phyloP scores from a whole-genome alignment of 2,113 vertebrate genomes.

The Cynoglossus semilaevis region DNA sequence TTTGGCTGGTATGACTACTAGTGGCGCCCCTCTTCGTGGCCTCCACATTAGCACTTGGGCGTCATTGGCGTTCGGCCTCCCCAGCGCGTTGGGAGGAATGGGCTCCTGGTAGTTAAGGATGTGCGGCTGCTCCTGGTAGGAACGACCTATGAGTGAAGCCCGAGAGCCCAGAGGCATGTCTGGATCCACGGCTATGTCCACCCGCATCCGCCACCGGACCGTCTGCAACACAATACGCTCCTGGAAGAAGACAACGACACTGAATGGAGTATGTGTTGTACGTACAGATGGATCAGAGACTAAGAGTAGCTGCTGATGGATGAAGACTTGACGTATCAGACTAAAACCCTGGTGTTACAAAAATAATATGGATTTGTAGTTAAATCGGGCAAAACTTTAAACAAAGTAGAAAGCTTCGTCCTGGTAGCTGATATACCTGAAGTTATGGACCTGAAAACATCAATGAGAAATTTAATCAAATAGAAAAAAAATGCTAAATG shows the following conservation, averaged over 20 bases:
- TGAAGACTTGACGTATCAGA: too few species aligned
- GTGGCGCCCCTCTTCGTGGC: conserved; percentile 88
- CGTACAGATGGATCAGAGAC: neutral
- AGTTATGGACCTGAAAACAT: too few species aligned
- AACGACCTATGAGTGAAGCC: conserved; percentile 87
- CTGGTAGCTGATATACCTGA: too few species aligned
- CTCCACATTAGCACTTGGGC: conserved; percentile 99
- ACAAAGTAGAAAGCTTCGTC: too few species aligned
- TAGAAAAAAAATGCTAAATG: too few species aligned
- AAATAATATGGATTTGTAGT: too few species aligned
- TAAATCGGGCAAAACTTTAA: too few species aligned
- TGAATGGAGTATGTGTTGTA: neutral
- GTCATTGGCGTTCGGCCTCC: conserved; percentile 96
- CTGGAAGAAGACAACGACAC: conserved; percentile 30
- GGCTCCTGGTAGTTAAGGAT: conserved; percentile 96
- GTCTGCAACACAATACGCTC: conserved; percentile 97
- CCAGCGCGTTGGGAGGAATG: conserved; percentile 94
- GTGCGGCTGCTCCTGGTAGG: conserved; percentile 96
- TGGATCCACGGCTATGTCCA: conserved; percentile 95
- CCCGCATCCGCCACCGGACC: conserved; percentile 96
- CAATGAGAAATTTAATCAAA: too few species aligned
- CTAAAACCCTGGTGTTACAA: too few species aligned
- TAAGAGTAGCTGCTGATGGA: too few species aligned
- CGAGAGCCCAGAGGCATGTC: conserved; percentile 89
- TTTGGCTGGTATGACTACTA: conserved; percentile 96